A percentile compares a stretch with the other conserved stretches of the same genome.
phyloP scores from a whole-genome alignment of 2,113 vertebrate genomes.

The Anhinga rufa region DNA sequence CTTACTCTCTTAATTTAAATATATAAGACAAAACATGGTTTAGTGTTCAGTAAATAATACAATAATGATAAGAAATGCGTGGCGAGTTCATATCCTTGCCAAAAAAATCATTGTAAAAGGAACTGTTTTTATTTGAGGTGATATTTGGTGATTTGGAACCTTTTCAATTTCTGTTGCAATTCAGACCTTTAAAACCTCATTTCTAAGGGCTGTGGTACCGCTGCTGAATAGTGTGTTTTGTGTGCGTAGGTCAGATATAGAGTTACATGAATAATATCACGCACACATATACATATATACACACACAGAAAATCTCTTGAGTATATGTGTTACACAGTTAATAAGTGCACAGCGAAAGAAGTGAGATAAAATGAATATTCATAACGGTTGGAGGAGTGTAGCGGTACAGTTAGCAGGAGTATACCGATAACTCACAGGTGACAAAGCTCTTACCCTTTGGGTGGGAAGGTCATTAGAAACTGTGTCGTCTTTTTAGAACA shows the following conservation, averaged over 20 bases:
- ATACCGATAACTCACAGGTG: conserved; percentile 51
- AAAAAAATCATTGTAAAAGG: neutral
- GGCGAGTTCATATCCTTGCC: conserved; percentile 7
- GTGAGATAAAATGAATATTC: conserved; percentile 62
- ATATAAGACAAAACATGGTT: conserved; percentile 35
- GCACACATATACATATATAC: neutral
- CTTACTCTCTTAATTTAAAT: conserved; percentile 61
- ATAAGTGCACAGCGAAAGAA: conserved; percentile 37
- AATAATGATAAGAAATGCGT: neutral
- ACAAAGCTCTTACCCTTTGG: conserved; percentile 34
- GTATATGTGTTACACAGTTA: conserved; percentile 30
- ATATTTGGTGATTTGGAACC: conserved; percentile 23
- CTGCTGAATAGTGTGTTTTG: neutral
- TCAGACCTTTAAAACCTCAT: neutral
- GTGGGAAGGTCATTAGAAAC: conserved; percentile 15
- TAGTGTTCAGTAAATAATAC: conserved; percentile 62
- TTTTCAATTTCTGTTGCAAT: neutral
- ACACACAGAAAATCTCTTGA: neutral
- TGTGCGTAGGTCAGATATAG: neutral
- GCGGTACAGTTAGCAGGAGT: conserved; percentile 56
- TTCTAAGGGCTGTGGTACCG: neutral
- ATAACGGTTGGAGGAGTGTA: conserved; percentile 12
- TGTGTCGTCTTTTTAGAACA: neutral
- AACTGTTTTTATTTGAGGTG: conserved; percentile 26
- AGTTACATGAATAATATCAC: neutral